These are phyloP conservation scores for Myxocyprinus asiaticus DNA, from an alignment of 2,113 vertebrate genomes.

Conservation along the genomic window DNA sequence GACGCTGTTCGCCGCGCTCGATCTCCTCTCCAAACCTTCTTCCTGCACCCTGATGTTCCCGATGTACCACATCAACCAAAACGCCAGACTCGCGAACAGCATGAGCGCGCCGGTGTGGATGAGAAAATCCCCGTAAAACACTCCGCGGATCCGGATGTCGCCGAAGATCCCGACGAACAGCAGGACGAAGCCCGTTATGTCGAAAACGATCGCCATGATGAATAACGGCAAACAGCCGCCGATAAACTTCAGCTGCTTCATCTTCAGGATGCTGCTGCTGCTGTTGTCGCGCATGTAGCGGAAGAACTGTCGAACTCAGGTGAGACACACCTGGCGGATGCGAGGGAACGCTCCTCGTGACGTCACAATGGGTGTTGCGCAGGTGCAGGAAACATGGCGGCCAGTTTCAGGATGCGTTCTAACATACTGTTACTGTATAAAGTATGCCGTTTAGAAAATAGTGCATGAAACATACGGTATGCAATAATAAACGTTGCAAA, in stretches of 20 bases:
- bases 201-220: slow-evolving; percentile 55
- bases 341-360: slow-evolving; percentile 1
- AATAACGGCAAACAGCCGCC: slow-evolving; percentile 63
- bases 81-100: slow-evolving; percentile 67
- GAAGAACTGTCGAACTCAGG: slow-evolving; percentile 38
- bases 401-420: too few relatives aligned
- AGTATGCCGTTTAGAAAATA: too few relatives aligned
- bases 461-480: too few relatives aligned
- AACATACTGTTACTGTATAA: too few relatives aligned
- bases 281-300: slow-evolving; percentile 26
- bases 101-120: slow-evolving; percentile 72
- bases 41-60: slow-evolving; percentile 66
- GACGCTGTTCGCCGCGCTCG: slow-evolving; percentile 47
- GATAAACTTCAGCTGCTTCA: slow-evolving; percentile 48
- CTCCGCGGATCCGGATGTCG: slow-evolving; percentile 57
- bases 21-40: neutral
- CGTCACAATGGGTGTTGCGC: neutral
- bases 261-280: neutral
- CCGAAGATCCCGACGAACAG: slow-evolving; percentile 73
- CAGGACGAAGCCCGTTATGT: slow-evolving; percentile 64
- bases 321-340: slow-evolving; percentile 1
- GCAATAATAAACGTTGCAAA: too few relatives aligned
- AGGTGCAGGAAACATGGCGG: too few relatives aligned
- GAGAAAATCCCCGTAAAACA: slow-evolving; percentile 75
- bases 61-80: slow-evolving; percentile 76